These are phyloP conservation scores for Lasiommata megera DNA, from an alignment of 2,888 invertebrate genomes.

Conservation along the genomic window DNA sequence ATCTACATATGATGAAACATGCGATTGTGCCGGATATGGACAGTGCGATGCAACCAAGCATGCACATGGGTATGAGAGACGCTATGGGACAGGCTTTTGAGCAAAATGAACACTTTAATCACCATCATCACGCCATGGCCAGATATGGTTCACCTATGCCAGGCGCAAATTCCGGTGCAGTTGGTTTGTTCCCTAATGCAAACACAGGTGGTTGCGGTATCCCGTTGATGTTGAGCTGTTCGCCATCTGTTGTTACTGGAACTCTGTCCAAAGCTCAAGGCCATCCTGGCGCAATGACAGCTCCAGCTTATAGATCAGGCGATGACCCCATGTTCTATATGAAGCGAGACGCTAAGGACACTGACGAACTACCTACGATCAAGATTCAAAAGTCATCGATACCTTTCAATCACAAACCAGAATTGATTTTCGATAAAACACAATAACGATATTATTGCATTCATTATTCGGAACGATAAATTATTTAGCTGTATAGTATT, in stretches of 20 bases:
- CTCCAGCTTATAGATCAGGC: conserved; percentile 54
- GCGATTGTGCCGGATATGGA: conserved; percentile 48
- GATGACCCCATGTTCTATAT: conserved; percentile 56
- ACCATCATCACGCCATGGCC: conserved; percentile 43
- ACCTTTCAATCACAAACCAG: conserved; percentile 25
- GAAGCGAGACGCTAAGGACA: conserved; percentile 57
- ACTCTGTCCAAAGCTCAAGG: conserved; percentile 55
- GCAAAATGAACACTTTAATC: conserved; percentile 49
- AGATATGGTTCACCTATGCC: conserved; percentile 47
- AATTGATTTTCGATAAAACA: conserved; percentile 24
- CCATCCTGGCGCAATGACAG: conserved; percentile 42
- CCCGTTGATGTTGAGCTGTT: conserved; percentile 68
- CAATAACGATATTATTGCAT: conserved; percentile 3
- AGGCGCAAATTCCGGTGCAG: conserved; percentile 39
- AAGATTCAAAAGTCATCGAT: conserved; percentile 32
- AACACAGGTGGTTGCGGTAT: conserved; percentile 63
- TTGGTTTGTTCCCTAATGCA: conserved; percentile 67
- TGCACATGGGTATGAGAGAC: conserved; percentile 48
- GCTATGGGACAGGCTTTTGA: conserved; percentile 39
- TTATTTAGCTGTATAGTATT: not conserved
- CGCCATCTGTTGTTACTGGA: conserved; percentile 64
- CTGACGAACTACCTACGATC: conserved; percentile 27
- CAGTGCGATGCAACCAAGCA: conserved; percentile 41
- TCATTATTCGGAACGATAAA: not conserved
- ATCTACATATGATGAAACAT: conserved; percentile 36